These are phyloP conservation scores for Eutrigla gurnardus DNA, from an alignment of 2,797 vertebrate genomes.

Conservation along the genomic window DNA sequence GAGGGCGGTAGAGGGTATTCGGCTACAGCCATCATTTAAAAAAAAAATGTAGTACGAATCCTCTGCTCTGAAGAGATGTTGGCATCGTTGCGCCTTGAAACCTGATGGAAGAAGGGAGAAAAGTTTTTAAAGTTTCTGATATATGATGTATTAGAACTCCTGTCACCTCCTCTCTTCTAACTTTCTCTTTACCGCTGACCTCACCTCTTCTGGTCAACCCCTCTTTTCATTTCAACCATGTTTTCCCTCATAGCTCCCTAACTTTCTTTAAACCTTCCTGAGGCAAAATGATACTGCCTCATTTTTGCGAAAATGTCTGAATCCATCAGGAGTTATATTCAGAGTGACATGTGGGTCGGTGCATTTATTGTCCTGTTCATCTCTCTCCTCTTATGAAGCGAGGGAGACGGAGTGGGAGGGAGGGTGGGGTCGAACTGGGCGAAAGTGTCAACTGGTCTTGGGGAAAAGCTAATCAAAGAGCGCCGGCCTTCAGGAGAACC, in stretches of 20 bases:
- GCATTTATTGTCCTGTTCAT: conserved; percentile 54
- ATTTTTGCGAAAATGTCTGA: conserved; percentile 2
- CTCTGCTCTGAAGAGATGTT: not conserved
- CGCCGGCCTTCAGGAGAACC: conserved; percentile 63
- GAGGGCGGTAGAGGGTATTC: not conserved
- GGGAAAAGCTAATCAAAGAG: conserved; percentile 75
- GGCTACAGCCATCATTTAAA: not conserved
- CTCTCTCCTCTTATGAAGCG: conserved; percentile 35
- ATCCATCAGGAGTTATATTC: conserved; percentile 42
- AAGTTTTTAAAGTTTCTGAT: conserved; percentile 2
- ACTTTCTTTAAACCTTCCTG: conserved; percentile 5
- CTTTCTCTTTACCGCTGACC: conserved; percentile 33
- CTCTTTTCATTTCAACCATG: conserved; percentile 17
- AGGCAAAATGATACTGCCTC: conserved; percentile 25
- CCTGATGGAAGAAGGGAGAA: not conserved
- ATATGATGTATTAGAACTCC: conserved; percentile 22
- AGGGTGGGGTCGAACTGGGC: conserved; percentile 40
- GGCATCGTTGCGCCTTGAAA: not conserved
- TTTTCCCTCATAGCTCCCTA: not conserved
- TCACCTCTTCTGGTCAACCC: conserved; percentile 16
- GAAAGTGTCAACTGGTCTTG: conserved; percentile 63
- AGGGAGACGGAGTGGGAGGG: conserved; percentile 14
- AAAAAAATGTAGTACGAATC: not conserved
- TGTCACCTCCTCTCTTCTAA: conserved; percentile 30
- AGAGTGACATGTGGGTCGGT: conserved; percentile 18